Conservation (phyloP, 2,797 vertebrate species). For the Chrysocyon brachyurus region DNA sequence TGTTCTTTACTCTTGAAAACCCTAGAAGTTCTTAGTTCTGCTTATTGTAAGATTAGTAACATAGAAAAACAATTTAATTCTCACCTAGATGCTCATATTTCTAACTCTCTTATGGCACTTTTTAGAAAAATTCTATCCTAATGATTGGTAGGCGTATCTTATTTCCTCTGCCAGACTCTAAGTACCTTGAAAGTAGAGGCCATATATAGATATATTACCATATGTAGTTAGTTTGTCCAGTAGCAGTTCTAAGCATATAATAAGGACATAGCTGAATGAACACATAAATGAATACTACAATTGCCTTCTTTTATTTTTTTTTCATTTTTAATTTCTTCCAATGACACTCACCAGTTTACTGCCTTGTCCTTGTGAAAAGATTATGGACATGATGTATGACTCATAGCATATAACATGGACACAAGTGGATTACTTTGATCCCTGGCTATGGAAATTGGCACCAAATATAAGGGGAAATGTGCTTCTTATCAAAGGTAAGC, state of each 20-base stretch:
- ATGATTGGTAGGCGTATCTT: neutral
- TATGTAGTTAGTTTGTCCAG: neutral
- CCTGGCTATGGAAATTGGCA: neutral
- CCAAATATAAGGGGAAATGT: neutral
- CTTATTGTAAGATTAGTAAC: neutral
- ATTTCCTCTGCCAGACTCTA: neutral
- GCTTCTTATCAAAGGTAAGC: neutral
- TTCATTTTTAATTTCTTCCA: conserved; percentile 25
- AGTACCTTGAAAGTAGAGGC: neutral
- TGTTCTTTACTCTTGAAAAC: neutral
- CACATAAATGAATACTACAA: neutral
- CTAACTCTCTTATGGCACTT: neutral
- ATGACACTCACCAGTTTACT: neutral
- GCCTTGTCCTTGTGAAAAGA: neutral
- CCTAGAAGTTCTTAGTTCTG: neutral
- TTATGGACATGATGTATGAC: neutral
- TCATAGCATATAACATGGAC: neutral
- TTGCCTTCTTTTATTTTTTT: neutral
- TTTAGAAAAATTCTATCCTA: neutral
- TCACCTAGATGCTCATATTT: neutral
- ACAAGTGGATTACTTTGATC: neutral
- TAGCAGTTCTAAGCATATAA: neutral
- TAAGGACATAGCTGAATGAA: neutral
- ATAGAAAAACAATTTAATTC: neutral
- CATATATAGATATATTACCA: neutral